Evolutionary conservation across 2,888 invertebrate species (phyloP).

Genomic region (Rhorus exstirpatorius): DNA sequence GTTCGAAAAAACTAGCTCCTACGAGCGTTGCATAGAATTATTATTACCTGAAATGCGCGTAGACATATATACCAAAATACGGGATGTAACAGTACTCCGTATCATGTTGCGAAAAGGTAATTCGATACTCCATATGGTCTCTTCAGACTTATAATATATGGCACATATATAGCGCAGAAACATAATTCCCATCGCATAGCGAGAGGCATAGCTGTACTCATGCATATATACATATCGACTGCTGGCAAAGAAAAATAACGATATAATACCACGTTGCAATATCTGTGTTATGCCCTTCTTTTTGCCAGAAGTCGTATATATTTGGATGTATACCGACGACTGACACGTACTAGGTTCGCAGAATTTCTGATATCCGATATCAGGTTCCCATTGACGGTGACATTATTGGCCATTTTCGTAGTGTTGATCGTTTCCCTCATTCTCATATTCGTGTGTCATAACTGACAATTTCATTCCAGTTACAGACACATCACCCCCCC

Average conservation of each 20-base stretch:
- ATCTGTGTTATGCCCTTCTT: constrained; percentile 13
- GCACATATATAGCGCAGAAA: constrained; percentile 25
- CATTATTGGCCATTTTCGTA: constrained; percentile 67
- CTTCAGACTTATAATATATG: constrained; percentile 33
- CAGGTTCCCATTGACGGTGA: constrained; percentile 73
- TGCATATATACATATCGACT: constrained; percentile 8
- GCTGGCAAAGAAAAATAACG: constrained; percentile 1
- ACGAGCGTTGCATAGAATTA: constrained; percentile 32
- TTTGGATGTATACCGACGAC: constrained; percentile 20
- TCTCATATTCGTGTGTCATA: constrained; percentile 49
- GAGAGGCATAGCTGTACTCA: neutral
- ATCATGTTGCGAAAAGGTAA: constrained; percentile 53
- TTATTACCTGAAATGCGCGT: constrained; percentile 19
- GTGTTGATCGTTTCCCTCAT: constrained; percentile 59
- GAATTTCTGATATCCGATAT: constrained; percentile 75
- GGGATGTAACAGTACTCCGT: constrained; percentile 35
- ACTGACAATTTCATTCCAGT: constrained; percentile 54
- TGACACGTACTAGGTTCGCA: constrained; percentile 54
- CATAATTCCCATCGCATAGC: constrained; percentile 46
- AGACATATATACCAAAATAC: constrained; percentile 4
- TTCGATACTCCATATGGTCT: constrained; percentile 37
- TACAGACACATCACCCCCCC: constrained; percentile 3
- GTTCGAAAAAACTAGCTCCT: constrained; percentile 40
- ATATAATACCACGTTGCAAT: constrained; percentile 52
- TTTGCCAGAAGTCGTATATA: neutral